Evolutionary conservation across 2,888 invertebrate genomes (phyloP).

Genomic region (Harpalus rubripes): DNA sequence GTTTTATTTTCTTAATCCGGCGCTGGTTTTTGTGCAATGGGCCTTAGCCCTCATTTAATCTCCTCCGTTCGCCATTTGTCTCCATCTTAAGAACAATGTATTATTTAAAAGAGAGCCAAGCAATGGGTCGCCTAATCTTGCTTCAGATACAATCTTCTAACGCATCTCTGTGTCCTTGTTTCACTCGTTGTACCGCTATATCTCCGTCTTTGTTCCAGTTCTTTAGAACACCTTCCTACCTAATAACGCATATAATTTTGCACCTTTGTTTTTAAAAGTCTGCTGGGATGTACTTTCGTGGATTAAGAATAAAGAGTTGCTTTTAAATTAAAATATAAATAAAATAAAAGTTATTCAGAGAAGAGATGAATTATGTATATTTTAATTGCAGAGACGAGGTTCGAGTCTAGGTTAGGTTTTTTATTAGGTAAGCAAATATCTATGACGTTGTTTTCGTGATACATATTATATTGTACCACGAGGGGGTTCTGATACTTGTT

Average conservation of each 20-base stretch:
- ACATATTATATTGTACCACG: no score
- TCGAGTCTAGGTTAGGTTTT: background rate
- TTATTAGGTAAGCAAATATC: no score
- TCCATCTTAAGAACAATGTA: constrained; percentile 77
- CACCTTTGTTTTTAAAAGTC: constrained; percentile 65
- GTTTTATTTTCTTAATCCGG: constrained; percentile 13
- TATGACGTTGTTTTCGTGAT: no score
- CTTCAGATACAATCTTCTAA: constrained; percentile 63
- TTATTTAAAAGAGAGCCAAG: constrained; percentile 75
- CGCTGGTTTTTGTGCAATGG: constrained; percentile 13
- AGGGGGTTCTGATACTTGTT: no score
- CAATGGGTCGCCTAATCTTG: constrained; percentile 67
- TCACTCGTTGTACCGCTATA: background rate
- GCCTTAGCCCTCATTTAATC: constrained; percentile 72
- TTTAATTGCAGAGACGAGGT: background rate
- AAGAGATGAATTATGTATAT: constrained; percentile 1
- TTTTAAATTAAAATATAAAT: constrained; percentile 67
- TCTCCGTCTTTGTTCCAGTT: constrained; percentile 47
- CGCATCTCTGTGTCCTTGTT: constrained; percentile 23
- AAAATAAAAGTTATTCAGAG: constrained; percentile 45
- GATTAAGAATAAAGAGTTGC: constrained; percentile 60
- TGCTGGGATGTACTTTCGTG: constrained; percentile 40
- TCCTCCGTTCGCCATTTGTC: constrained; percentile 77
- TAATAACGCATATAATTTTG: constrained; percentile 66
- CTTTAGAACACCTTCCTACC: constrained; percentile 58